Conservation (phyloP, 1,140 invertebrate genomes). For the Vanessa tameamea region DNA sequence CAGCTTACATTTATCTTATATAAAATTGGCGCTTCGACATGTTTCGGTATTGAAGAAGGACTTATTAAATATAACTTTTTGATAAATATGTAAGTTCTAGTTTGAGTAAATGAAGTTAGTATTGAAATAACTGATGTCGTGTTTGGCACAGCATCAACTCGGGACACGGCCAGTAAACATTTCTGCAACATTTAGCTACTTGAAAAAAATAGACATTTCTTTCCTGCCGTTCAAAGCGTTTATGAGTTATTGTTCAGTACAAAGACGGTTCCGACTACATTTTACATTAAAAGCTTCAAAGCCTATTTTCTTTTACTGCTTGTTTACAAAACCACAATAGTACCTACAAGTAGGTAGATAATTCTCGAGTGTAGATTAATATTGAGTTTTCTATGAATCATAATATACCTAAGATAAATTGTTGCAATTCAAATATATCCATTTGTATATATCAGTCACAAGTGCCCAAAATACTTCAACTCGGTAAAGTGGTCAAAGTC, state of each 20-base stretch:
- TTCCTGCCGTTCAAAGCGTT: slow-evolving; percentile 45
- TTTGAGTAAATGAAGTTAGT: slow-evolving; percentile 43
- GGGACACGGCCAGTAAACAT: slow-evolving; percentile 52
- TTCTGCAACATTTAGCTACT: slow-evolving; percentile 23
- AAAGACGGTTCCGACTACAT: slow-evolving; percentile 29
- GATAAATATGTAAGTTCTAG: slow-evolving; percentile 7
- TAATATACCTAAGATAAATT: neutral
- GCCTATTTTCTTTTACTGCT: slow-evolving; percentile 10
- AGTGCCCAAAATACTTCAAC: slow-evolving; percentile 14
- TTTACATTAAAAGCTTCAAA: slow-evolving; percentile 49
- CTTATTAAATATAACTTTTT: slow-evolving; percentile 16
- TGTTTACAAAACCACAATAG: no score
- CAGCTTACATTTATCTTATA: slow-evolving; percentile 23
- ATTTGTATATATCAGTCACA: neutral
- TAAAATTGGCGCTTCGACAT: slow-evolving; percentile 9
- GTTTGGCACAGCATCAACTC: slow-evolving; percentile 65
- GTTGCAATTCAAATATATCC: neutral
- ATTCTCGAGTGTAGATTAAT: neutral
- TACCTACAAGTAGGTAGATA: no score
- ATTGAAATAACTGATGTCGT: slow-evolving; percentile 65
- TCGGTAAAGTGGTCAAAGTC: slow-evolving; percentile 32
- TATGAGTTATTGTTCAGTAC: slow-evolving; percentile 46
- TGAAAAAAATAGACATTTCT: slow-evolving; percentile 46
- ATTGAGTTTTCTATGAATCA: slow-evolving; percentile 15
- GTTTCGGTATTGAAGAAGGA: slow-evolving; percentile 5